Evolutionary conservation across 2,113 vertebrate genomes (phyloP).

Genomic region (Hydrolagus affinis): DNA sequence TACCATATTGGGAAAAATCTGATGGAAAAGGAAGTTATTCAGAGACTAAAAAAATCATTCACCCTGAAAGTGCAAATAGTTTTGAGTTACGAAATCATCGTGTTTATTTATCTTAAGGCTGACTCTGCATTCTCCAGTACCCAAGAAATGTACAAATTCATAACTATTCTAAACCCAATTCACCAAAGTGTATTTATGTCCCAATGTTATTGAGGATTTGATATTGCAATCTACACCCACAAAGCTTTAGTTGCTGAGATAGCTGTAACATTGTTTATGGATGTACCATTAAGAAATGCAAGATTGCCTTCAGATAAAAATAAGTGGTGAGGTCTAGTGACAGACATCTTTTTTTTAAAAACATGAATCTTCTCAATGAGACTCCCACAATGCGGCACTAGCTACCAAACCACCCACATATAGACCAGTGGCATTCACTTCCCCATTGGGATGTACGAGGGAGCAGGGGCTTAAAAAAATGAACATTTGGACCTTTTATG

Average conservation of each 20-base stretch:
- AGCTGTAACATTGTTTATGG: too few relatives aligned
- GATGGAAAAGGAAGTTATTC: background rate
- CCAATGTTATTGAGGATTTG: background rate
- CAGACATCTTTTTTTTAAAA: too few relatives aligned
- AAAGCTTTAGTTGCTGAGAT: too few relatives aligned
- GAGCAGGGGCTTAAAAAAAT: background rate
- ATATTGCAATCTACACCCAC: background rate
- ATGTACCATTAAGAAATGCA: too few relatives aligned
- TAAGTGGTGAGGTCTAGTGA: too few relatives aligned
- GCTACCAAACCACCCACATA: background rate
- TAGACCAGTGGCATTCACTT: background rate
- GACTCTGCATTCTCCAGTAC: background rate
- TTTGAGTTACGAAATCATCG: background rate
- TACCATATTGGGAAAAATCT: background rate
- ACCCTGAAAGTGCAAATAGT: background rate
- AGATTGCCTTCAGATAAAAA: too few relatives aligned
- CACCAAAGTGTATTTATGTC: background rate
- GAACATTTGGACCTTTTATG: background rate
- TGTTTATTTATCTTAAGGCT: background rate
- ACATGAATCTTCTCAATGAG: background rate
- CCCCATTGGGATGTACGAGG: background rate
- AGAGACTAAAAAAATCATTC: background rate
- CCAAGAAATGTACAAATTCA: background rate
- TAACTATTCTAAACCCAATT: background rate
- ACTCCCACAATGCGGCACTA: background rate